These are phyloP conservation scores for Hirtodrosophila trivittata DNA, from an alignment of 2,888 invertebrate genomes.

Conservation along the genomic window DNA sequence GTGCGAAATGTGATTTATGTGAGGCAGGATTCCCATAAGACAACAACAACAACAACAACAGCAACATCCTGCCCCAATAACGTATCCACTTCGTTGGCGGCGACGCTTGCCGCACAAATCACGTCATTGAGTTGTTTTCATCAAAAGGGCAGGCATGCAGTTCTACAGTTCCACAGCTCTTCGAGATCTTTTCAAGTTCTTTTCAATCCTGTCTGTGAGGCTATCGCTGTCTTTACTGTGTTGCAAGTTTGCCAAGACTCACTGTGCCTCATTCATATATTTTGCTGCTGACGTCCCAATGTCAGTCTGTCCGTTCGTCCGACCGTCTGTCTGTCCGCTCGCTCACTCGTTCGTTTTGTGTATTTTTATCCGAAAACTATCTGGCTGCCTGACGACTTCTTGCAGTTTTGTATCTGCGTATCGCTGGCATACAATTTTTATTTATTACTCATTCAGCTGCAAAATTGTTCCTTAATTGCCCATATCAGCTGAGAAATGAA, in stretches of 20 bases:
- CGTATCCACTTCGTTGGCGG: slow-evolving; percentile 69
- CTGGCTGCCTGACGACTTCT: slow-evolving; percentile 76
- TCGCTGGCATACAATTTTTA: slow-evolving; percentile 80
- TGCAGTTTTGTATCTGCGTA: slow-evolving; percentile 79
- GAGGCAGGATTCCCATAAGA: slow-evolving; percentile 45
- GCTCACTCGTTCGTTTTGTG: slow-evolving; percentile 51
- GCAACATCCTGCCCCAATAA: slow-evolving; percentile 48
- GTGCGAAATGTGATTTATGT: slow-evolving; percentile 69
- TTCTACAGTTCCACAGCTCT: neutral
- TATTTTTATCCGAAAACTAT: slow-evolving; percentile 80
- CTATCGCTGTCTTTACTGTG: slow-evolving; percentile 18
- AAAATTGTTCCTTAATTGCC: slow-evolving; percentile 83
- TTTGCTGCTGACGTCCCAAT: slow-evolving; percentile 16
- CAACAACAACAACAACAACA: slow-evolving; percentile 9
- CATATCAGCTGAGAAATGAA: slow-evolving; percentile 82
- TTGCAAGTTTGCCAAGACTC: slow-evolving; percentile 34
- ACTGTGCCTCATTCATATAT: slow-evolving; percentile 57
- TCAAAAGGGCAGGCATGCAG: slow-evolving; percentile 78
- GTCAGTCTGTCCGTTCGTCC: neutral
- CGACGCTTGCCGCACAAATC: slow-evolving; percentile 66
- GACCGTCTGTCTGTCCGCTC: neutral
- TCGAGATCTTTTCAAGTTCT: slow-evolving; percentile 4
- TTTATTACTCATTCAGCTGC: slow-evolving; percentile 83
- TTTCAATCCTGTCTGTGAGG: slow-evolving; percentile 22
- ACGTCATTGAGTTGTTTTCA: slow-evolving; percentile 81